These are phyloP conservation scores for Agriopis aurantiaria DNA, from an alignment of 2,888 invertebrate species.

Conservation along the genomic window DNA sequence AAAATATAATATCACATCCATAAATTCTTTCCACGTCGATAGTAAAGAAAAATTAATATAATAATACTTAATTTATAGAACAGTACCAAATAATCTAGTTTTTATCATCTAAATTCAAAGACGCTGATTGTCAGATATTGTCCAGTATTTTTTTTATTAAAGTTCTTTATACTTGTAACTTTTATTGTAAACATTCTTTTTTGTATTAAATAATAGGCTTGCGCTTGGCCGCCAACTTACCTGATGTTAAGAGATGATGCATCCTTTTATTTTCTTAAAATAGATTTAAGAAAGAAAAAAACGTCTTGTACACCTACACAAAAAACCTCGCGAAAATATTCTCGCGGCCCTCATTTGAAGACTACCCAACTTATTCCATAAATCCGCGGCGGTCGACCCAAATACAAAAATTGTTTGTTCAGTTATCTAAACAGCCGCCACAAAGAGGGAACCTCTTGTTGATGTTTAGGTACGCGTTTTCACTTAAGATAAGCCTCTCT, in stretches of 20 bases:
- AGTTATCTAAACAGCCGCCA: slow-evolving; percentile 51
- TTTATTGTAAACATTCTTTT: not conserved
- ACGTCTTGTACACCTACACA: not conserved
- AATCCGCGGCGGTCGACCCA: slow-evolving; percentile 35
- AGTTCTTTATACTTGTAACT: too few relatives aligned
- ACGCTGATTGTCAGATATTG: not conserved
- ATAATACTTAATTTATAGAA: too few relatives aligned
- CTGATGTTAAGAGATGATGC: too few relatives aligned
- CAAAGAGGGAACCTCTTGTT: slow-evolving; percentile 55
- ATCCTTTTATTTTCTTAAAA: too few relatives aligned
- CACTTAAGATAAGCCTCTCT: slow-evolving; percentile 67
- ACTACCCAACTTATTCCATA: slow-evolving; percentile 31
- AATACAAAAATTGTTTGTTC: slow-evolving; percentile 51
- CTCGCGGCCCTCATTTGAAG: slow-evolving; percentile 29
- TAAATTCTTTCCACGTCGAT: too few relatives aligned
- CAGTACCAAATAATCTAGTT: too few relatives aligned
- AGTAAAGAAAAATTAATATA: too few relatives aligned
- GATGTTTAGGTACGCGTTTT: slow-evolving; percentile 66
- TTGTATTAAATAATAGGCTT: not conserved
- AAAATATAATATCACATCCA: too few relatives aligned
- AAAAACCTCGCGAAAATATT: slow-evolving; percentile 12
- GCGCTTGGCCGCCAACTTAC: too few relatives aligned
- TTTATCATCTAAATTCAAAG: not conserved
- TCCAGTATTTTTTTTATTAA: too few relatives aligned
- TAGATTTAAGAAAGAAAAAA: not conserved